Conservation (phyloP, 2,113 vertebrate species). For the Tonatia bakeri region DNA sequence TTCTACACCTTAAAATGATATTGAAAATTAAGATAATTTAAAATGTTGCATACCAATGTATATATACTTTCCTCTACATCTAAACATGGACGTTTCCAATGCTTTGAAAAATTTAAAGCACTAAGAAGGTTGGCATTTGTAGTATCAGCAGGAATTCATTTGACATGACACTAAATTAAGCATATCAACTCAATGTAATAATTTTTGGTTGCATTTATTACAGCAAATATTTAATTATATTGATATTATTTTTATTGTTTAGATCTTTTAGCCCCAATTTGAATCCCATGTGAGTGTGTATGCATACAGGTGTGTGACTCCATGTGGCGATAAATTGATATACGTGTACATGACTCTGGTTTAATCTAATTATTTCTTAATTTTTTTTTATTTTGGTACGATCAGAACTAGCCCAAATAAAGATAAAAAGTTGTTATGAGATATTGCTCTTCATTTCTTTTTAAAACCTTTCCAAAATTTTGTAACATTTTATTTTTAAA, state of each 20-base stretch:
- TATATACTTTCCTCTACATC: background rate
- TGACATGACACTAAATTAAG: background rate
- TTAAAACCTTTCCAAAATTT: conserved; percentile 6
- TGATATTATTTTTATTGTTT: background rate
- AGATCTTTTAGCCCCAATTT: background rate
- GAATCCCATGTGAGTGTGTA: background rate
- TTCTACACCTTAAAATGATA: background rate
- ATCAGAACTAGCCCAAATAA: background rate
- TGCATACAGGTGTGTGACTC: accelerated
- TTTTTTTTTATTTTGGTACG: background rate
- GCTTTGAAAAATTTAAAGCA: background rate
- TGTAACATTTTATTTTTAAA: conserved; percentile 18
- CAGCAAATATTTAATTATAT: background rate
- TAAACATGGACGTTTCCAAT: background rate
- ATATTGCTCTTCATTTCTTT: background rate
- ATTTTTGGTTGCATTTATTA: background rate
- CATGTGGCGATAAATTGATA: background rate
- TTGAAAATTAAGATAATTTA: background rate
- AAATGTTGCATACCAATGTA: background rate
- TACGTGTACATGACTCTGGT: background rate
- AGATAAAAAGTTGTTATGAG: background rate
- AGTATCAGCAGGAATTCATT: background rate
- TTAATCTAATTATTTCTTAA: background rate
- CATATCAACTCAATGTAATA: background rate
- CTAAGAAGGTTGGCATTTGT: background rate